Percentiles rank a stretch among this genome's conserved stretches.
Conservation (phyloP, 2,888 invertebrate genomes). For the Chloromyia formosa region DNA sequence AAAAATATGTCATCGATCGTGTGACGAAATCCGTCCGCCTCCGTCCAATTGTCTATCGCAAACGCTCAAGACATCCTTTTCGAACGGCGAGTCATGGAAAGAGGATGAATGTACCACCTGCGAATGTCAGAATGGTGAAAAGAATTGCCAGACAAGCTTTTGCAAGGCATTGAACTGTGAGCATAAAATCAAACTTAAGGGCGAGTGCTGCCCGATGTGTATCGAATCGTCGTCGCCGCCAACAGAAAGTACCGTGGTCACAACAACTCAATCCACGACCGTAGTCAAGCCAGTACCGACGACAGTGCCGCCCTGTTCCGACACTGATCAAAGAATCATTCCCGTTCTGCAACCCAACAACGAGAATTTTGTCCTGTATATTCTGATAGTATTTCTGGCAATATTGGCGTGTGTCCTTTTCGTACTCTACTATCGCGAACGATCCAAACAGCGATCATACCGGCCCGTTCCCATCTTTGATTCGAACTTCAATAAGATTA, state of each 20-base stretch:
- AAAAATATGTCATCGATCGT: conserved; percentile 58
- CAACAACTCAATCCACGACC: background rate
- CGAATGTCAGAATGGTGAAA: conserved; percentile 59
- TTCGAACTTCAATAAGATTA: conserved; percentile 54
- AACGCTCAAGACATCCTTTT: conserved; percentile 56
- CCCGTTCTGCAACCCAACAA: conserved; percentile 10
- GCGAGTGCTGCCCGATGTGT: conserved; percentile 59
- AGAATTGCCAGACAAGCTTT: conserved; percentile 52
- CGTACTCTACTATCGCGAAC: conserved; percentile 54
- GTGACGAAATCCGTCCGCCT: conserved; percentile 57
- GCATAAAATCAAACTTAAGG: conserved; percentile 53
- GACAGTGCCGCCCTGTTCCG: conserved; percentile 9
- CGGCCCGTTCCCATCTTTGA: conserved; percentile 61
- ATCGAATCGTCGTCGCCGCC: background rate
- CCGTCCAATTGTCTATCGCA: conserved; percentile 58
- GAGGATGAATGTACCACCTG: conserved; percentile 60
- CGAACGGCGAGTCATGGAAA: conserved; percentile 60
- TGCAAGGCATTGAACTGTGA: conserved; percentile 55
- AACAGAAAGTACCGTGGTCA: background rate
- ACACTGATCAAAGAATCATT: conserved; percentile 17
- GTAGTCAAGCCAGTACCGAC: conserved; percentile 12
- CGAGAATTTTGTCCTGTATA: conserved; percentile 48
- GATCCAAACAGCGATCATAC: conserved; percentile 61
- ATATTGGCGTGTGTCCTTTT: conserved; percentile 51
- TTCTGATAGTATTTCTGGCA: conserved; percentile 53